These are phyloP conservation scores for Acrocera orbiculus DNA, from an alignment of 2,888 invertebrate species.

Conservation along the genomic window DNA sequence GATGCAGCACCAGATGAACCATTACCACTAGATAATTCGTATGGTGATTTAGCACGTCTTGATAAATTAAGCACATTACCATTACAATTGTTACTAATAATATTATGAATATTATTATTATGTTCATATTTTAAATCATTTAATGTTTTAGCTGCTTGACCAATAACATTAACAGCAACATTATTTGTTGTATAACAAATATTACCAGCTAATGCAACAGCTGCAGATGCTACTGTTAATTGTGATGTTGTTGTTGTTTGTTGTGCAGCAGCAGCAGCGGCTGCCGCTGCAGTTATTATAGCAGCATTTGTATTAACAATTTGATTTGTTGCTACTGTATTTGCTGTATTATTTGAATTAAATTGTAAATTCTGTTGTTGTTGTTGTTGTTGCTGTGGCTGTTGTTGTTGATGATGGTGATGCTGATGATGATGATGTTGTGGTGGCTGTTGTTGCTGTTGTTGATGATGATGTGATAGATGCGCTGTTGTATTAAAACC, in stretches of 20 bases:
- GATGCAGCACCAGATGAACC: conserved; percentile 36
- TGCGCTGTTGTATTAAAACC: conserved; percentile 8
- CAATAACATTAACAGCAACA: conserved; percentile 2
- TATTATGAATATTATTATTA: too few species aligned
- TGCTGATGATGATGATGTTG: conserved; percentile 10
- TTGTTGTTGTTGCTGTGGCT: too few species aligned
- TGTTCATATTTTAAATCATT: conserved; percentile 6
- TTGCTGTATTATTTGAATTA: conserved; percentile 8
- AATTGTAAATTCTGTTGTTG: conserved; percentile 10
- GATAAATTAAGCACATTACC: conserved; percentile 53
- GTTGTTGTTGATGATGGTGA: conserved; percentile 11
- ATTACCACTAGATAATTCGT: conserved; percentile 52
- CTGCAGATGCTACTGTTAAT: conserved; percentile 12
- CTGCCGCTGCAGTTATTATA: too few species aligned
- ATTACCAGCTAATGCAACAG: conserved; percentile 12
- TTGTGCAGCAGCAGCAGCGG: background rate
- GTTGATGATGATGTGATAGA: conserved; percentile 8
- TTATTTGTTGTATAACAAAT: conserved; percentile 8
- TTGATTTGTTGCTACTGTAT: conserved; percentile 17
- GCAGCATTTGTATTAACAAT: conserved; percentile 11
- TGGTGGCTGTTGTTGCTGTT: conserved; percentile 6
- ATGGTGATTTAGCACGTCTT: conserved; percentile 53
- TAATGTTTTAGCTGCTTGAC: background rate
- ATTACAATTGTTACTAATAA: too few species aligned
- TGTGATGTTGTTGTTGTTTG: conserved; percentile 4